Conservation (phyloP, 1,140 invertebrate species). For the Phymorhynchus buccinoides region DNA sequence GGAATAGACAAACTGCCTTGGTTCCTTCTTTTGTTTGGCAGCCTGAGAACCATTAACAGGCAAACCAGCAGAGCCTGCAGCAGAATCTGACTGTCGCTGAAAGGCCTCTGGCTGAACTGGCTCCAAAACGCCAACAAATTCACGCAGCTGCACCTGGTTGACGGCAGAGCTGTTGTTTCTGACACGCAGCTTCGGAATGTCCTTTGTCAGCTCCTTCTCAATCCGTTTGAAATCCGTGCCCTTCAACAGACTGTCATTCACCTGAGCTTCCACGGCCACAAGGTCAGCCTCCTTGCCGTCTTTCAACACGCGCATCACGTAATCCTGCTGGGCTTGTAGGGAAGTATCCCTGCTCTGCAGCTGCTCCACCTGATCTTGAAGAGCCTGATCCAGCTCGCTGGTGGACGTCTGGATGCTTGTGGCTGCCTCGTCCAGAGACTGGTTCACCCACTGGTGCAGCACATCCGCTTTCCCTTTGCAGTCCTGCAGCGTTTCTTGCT, state of each 20-base stretch:
- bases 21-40: neutral
- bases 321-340: neutral
- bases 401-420: neutral
- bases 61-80: neutral
- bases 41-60: too few species aligned
- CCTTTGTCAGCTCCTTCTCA: neutral
- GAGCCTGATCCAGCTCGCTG: neutral
- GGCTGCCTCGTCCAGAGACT: neutral
- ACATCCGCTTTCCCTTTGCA: neutral
- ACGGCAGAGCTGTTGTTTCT: neutral
- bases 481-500: neutral
- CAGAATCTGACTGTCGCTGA: neutral
- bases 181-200: too few species aligned
- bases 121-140: neutral
- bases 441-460: constrained; percentile 2
- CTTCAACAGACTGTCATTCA: neutral
- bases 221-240: neutral
- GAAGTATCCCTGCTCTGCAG: neutral
- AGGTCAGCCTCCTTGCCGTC: constrained; percentile 13
- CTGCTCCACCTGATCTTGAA: neutral
- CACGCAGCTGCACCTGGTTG: neutral
- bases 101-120: neutral
- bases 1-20: constrained; percentile 13
- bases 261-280: neutral
- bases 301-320: neutral